Conservation (phyloP, 2,888 invertebrate species). For the Cephus rjabovi region DNA sequence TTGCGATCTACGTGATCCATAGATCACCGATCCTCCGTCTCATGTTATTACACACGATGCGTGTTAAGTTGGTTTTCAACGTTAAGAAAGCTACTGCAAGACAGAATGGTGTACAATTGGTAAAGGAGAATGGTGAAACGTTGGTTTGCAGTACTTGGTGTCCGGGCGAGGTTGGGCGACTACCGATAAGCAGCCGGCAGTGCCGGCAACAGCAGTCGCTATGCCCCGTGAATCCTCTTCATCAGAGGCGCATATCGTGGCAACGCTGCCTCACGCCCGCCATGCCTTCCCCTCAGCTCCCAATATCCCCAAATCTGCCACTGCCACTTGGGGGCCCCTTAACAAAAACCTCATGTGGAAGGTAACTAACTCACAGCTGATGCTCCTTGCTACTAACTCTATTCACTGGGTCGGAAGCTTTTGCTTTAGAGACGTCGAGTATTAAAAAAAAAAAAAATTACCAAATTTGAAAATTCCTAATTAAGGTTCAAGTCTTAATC, state of each 20-base stretch:
- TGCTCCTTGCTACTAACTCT: constrained; percentile 7
- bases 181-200: constrained; percentile 61
- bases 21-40: background rate
- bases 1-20: background rate
- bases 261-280: constrained; percentile 63
- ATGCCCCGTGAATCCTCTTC: constrained; percentile 61
- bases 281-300: constrained; percentile 67
- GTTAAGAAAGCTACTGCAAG: background rate
- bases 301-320: constrained; percentile 73
- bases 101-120: constrained; percentile 5
- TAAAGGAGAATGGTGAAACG: constrained; percentile 30
- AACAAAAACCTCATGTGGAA: constrained; percentile 75
- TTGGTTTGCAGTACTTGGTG: constrained; percentile 64
- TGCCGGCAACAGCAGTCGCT: constrained; percentile 39
- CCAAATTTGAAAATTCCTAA: background rate
- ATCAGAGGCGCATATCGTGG: constrained; percentile 62
- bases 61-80: background rate
- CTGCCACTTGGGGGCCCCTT: constrained; percentile 73
- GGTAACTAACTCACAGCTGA: constrained; percentile 67
- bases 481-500: background rate
- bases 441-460: background rate
- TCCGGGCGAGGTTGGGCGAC: constrained; percentile 64
- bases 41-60: background rate
- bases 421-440: background rate
- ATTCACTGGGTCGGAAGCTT: background rate